phyloP scores from a whole-genome alignment of 1,140 invertebrate species.

The Brachionus angularis region DNA sequence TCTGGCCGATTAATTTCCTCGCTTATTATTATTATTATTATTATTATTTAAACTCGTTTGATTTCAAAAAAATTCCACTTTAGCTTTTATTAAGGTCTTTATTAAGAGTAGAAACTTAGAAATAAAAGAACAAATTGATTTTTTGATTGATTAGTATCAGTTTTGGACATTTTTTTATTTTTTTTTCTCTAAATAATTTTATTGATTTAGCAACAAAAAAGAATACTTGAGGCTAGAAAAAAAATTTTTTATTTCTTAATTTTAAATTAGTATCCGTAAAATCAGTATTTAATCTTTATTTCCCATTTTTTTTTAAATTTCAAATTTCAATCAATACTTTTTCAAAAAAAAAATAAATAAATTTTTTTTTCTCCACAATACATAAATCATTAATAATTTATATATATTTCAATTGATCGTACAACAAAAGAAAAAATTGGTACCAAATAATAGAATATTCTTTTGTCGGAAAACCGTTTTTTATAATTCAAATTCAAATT shows the following conservation, averaged over 20 bases:
- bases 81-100: no score
- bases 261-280: slow-evolving; percentile 34
- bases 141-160: slow-evolving; percentile 33
- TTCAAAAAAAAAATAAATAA: no score
- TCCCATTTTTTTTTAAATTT: slow-evolving; percentile 4
- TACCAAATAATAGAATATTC: neutral
- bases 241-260: slow-evolving; percentile 1
- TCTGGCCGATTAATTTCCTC: slow-evolving; percentile 11
- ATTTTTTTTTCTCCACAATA: no score
- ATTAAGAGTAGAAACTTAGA: no score
- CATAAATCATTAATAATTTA: slow-evolving; percentile 31
- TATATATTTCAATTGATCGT: no score
- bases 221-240: slow-evolving; percentile 9
- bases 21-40: slow-evolving; percentile 27
- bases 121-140: no score
- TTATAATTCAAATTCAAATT: neutral
- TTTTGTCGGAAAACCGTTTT: slow-evolving; percentile 21
- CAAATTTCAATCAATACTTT: slow-evolving; percentile 25
- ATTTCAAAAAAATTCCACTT: no score
- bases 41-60: no score
- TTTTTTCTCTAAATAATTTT: slow-evolving; percentile 17
- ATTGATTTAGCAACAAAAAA: slow-evolving; percentile 31
- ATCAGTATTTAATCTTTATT: slow-evolving; percentile 17
- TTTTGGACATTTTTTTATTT: slow-evolving; percentile 31
- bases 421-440: no score